Evolutionary conservation across 2,113 vertebrate genomes (phyloP), one percentile per base, ranked within the genome.

Genomic region (Furnarius figulus): DNA sequence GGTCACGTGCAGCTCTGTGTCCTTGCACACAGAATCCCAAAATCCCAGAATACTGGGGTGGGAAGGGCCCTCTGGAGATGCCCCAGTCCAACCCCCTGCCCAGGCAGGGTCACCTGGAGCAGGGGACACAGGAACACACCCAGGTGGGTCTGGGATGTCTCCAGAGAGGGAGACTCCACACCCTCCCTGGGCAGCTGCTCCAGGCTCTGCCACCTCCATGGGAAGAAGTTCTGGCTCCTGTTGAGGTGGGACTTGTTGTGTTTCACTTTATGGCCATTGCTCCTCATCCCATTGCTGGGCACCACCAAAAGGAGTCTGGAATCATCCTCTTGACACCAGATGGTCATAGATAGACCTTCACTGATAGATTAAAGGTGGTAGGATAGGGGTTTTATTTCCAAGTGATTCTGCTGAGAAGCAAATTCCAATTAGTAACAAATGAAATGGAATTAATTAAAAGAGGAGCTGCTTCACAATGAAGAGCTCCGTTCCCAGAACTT

Each of bases 1-100:
- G 90, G 94, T 89, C 94, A 46, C 86, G 96, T 91, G 97, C 97
- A 93, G 96, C 58, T 50, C 89, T 33, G 87, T 90, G 96, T 91
- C 96, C 89, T 86, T 42, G 76, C 94, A 25, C 44, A 18, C 16
- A 87, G 93, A 39, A 52, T 50, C 12, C 6, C 30, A n/a, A n/a
- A 11, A 22, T 1, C 12, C 6, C 30, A n/a, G 42, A 11, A 22
- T 1, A 23, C 2, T 30, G 44, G 11, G 3, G 2, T 0, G 9
- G 66, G 55, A 11, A 24, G 24, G 53, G 37, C 7, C 3, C 66
- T 15, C 66, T 61, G 79, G 35, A 7, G 50, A 18, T 39, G 5
- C 2, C 12, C 47, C 50, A 8, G 20, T 1, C 12, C 52, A 37
- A 22, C 16, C n/a, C 61, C 47, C 42, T 22, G 44, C 13, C 65